phyloP scores from a whole-genome alignment of 2,113 vertebrate genomes.

The Nicator chloris region DNA sequence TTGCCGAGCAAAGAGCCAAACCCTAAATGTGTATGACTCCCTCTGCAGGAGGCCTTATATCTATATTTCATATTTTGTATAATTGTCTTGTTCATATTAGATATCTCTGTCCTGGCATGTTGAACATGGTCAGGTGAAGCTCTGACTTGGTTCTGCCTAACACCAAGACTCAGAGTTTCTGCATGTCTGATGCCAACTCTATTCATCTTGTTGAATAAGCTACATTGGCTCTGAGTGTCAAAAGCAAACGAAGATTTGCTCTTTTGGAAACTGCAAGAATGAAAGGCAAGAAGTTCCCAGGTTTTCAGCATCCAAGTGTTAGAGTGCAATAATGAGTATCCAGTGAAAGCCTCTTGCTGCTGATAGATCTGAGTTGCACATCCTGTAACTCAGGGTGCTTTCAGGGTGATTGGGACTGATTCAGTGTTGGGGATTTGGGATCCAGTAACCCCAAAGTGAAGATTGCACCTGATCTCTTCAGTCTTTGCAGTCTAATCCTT shows the following conservation, averaged over 20 bases:
- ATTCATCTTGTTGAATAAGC: background rate
- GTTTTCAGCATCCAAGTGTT: background rate
- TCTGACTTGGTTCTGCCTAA: background rate
- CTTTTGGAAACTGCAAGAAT: background rate
- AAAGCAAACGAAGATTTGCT: background rate
- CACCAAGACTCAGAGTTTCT: background rate
- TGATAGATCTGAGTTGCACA: background rate
- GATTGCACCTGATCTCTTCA: background rate
- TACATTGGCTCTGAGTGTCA: background rate
- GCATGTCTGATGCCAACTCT: background rate
- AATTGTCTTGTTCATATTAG: background rate
- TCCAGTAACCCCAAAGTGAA: background rate
- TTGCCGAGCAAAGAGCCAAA: constrained; percentile 13
- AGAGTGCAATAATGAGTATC: background rate
- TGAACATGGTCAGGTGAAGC: background rate
- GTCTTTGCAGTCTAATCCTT: background rate
- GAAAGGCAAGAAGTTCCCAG: background rate
- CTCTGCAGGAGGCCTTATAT: background rate
- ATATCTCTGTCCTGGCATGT: background rate
- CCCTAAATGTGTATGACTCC: background rate
- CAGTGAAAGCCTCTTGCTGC: background rate
- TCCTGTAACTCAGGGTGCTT: background rate
- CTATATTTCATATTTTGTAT: background rate
- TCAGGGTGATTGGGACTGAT: background rate
- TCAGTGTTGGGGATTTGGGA: background rate